phyloP scores from a whole-genome alignment of 2,113 vertebrate species.

The Trogon surrucura region DNA sequence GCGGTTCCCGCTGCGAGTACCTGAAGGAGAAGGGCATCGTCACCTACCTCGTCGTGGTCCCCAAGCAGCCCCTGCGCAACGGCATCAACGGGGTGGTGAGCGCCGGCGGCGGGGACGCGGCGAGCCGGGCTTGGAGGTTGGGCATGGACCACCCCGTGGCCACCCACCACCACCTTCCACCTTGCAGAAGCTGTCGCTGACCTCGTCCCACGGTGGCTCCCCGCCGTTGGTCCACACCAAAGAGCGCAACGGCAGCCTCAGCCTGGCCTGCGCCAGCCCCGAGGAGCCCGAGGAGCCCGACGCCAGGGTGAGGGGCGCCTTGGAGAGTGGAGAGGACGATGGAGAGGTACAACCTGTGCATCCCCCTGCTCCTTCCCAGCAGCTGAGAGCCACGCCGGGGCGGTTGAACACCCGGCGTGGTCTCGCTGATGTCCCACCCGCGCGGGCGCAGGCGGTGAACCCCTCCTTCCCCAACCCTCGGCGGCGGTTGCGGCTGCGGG shows the following conservation, averaged over 20 bases:
- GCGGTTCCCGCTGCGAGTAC: conserved; percentile 90
- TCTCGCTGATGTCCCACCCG: neutral
- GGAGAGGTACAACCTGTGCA: neutral
- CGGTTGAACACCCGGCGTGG: rapidly evolving
- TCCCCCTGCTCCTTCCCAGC: neutral
- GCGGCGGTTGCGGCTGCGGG: conserved; percentile 87
- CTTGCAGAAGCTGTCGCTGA: conserved; percentile 83
- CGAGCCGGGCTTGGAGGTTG: neutral
- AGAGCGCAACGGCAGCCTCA: conserved; percentile 77
- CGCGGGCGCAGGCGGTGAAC: conserved; percentile 69
- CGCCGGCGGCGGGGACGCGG: rapidly evolving
- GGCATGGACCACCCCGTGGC: neutral
- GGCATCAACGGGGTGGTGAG: conserved; percentile 89
- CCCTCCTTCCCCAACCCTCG: conserved; percentile 94
- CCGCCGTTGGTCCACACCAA: conserved; percentile 86
- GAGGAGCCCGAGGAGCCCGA: conserved; percentile 78
- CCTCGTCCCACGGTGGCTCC: conserved; percentile 86
- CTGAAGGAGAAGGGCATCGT: conserved; percentile 90
- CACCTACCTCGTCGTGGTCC: conserved; percentile 88
- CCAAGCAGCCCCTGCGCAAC: conserved; percentile 83
- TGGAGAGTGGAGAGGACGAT: neutral
- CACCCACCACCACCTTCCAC: neutral
- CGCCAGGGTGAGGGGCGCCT: conserved; percentile 72
- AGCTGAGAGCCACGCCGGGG: rapidly evolving
- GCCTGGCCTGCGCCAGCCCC: conserved; percentile 62